phyloP scores from a whole-genome alignment of 1,140 invertebrate species.

The Drosophila serrata region DNA sequence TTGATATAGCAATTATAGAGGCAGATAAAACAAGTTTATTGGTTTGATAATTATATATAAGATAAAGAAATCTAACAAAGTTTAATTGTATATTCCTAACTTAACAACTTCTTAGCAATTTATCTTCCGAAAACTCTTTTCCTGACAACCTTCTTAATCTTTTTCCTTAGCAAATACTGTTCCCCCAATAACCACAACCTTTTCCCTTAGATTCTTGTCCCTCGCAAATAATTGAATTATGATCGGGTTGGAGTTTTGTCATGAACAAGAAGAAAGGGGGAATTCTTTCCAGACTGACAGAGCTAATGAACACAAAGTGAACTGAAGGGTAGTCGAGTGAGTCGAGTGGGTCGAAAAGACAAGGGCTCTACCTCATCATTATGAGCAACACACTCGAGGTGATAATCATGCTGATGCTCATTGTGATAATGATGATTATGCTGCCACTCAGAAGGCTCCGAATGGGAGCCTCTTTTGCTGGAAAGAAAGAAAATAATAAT shows the following conservation, averaged over 20 bases:
- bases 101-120: not conserved
- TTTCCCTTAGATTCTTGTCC: conserved; percentile 23
- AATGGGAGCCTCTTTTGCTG: too few species aligned
- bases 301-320: conserved; percentile 67
- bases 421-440: conserved; percentile 37
- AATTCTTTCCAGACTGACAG: conserved; percentile 1
- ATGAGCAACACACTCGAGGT: conserved; percentile 16
- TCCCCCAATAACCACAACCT: conserved; percentile 18
- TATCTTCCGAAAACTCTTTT: conserved; percentile 12
- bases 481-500: conserved; percentile 16
- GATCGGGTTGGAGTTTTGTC: conserved; percentile 66
- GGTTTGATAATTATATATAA: not conserved
- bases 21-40: not conserved
- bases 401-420: conserved; percentile 29
- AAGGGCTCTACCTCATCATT: conserved; percentile 6
- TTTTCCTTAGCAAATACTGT: not conserved
- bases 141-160: not conserved
- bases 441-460: conserved; percentile 59
- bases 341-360: conserved; percentile 18
- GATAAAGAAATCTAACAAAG: not conserved
- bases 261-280: conserved; percentile 15
- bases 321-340: conserved; percentile 69
- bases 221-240: conserved; percentile 71
- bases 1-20: conserved; percentile 34
- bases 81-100: not conserved